phyloP scores from a whole-genome alignment of 2,113 vertebrate species.

The Prunella himalayana region DNA sequence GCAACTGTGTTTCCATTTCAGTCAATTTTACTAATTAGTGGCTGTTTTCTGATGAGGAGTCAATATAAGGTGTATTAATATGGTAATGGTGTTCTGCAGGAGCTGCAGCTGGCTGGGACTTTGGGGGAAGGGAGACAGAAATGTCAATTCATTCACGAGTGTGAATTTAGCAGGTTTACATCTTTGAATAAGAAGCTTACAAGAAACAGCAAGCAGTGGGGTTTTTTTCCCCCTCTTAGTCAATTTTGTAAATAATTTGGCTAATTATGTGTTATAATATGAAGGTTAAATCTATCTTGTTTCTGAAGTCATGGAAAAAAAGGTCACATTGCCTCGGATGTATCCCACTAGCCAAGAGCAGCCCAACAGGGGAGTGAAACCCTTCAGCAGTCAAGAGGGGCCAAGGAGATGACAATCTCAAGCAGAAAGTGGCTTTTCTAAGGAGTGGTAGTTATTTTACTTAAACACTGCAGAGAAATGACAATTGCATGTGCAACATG shows the following conservation, averaged over 20 bases:
- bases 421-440: not conserved
- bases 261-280: not conserved
- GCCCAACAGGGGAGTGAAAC: not conserved
- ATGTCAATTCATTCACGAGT: not conserved
- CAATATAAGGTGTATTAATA: slow-evolving; percentile 22
- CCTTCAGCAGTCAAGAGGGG: not conserved
- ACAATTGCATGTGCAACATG: not conserved
- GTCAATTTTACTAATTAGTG: slow-evolving; percentile 22
- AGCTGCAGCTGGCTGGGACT: not conserved
- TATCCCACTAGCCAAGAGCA: not conserved
- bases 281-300: not conserved
- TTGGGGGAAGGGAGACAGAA: not conserved
- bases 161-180: not conserved
- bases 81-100: not conserved
- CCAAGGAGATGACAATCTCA: not conserved
- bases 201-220: not conserved
- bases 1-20: not conserved
- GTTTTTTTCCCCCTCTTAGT: not conserved
- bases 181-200: not conserved
- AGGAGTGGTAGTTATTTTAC: not conserved
- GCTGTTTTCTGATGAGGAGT: not conserved
- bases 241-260: not conserved
- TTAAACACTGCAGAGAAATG: slow-evolving; percentile 25
- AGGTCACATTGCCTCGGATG: not conserved
- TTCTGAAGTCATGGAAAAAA: not conserved